phyloP scores from a whole-genome alignment of 2,888 invertebrate genomes.

The Hipparchia sbordonii region DNA sequence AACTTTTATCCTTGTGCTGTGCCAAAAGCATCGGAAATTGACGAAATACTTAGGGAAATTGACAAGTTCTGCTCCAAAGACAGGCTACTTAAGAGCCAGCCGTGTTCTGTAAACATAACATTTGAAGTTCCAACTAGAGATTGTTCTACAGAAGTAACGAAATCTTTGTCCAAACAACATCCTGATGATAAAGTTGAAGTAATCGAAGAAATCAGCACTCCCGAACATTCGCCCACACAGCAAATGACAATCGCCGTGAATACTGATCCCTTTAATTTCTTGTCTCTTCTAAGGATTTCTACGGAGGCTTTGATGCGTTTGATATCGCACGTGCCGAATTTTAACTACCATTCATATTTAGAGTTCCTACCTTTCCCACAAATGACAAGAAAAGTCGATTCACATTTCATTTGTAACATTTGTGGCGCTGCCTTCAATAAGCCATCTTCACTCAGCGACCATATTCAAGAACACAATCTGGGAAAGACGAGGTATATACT shows the following conservation, averaged over 20 bases:
- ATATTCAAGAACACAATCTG: constrained; percentile 61
- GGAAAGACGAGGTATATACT: constrained; percentile 50
- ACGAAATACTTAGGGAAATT: constrained; percentile 13
- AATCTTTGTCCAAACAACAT: constrained; percentile 43
- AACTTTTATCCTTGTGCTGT: neutral
- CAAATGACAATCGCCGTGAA: constrained; percentile 66
- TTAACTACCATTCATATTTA: constrained; percentile 56
- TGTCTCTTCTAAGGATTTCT: constrained; percentile 60
- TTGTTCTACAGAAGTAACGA: constrained; percentile 58
- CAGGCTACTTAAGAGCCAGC: constrained; percentile 29
- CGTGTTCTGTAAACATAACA: constrained; percentile 51
- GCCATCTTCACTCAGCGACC: constrained; percentile 61
- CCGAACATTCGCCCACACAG: constrained; percentile 21
- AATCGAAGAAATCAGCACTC: constrained; percentile 42
- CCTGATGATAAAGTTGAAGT: constrained; percentile 16
- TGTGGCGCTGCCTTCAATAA: constrained; percentile 62
- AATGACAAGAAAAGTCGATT: constrained; percentile 29
- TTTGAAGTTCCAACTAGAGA: constrained; percentile 64
- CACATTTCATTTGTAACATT: constrained; percentile 62
- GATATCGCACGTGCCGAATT: constrained; percentile 58
- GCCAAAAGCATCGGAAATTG: neutral
- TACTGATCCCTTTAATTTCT: constrained; percentile 66
- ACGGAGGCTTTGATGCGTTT: constrained; percentile 59
- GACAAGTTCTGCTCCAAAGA: neutral
- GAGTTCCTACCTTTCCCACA: constrained; percentile 47